Base-by-base conservation (phyloP, 2,888 invertebrate genomes). In the Hydraecia micacea region DNA sequence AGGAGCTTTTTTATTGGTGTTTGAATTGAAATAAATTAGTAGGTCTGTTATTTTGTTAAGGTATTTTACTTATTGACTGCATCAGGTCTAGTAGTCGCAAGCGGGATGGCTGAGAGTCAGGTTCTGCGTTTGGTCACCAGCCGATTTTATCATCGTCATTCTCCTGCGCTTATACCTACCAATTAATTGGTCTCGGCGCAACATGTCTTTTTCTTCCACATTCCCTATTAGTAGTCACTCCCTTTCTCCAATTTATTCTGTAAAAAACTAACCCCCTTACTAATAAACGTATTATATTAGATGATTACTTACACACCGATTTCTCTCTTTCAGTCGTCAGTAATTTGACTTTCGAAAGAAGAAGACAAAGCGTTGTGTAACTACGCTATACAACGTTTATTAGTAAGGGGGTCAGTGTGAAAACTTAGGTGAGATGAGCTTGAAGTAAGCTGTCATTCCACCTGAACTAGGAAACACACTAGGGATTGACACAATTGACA, bases 1-100 rank as follows among this genome's bases (percentile, higher is more conserved):
- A 86, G 55, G n/a, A 49, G 55, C 9, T 73, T 86, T 83, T 84
- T 80, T 81, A 68, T 78, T 68, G 58, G 63, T 79, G 69, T 70
- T 74, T 65, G 65, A 75, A 63, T 84, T 75, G 49, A 79, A 65
- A 73, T 79, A 79, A 79, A 79, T 71, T 75, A 28, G 65, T 69
- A 60, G 52, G 21, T 65, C 28, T 55, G 2, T 39, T 8, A 18
- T 28, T 32, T 62, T 36, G n/a, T 36, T 46, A 52, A 25, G 52
- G n/a, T 65, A n/a, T 73, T 8, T 46, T 36, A n/a, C 4, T 21
- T 28, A n/a, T 15, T 39, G 32, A 11, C 21, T 39, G 46, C 0
- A 15, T 28, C 13, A n/a, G 7, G n/a, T 46, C 4, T 46, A 28
- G 2, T 11, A 2, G 68, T 28, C 0, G 67, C 67, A 67, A 28